phyloP scores from a whole-genome alignment of 2,888 invertebrate species.

The Helleia helle region DNA sequence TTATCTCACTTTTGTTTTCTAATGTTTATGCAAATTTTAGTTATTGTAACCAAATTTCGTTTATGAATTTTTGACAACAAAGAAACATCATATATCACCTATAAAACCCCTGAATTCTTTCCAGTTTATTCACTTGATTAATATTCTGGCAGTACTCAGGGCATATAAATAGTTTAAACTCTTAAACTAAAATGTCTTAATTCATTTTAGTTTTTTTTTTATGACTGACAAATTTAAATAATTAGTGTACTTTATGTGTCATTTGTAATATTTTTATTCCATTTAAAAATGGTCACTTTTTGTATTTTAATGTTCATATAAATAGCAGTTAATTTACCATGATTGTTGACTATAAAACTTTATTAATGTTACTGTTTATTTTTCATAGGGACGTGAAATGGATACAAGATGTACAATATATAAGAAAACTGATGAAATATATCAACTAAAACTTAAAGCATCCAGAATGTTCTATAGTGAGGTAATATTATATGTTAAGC shows the following conservation, averaged over 20 bases:
- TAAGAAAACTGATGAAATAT: constrained; percentile 98
- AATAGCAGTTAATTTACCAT: too few species aligned
- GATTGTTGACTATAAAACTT: too few species aligned
- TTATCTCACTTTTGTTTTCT: too few species aligned
- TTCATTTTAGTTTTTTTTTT: constrained; percentile 32
- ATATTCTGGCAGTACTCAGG: constrained; percentile 26
- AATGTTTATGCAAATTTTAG: too few species aligned
- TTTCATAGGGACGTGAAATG: constrained; percentile 85
- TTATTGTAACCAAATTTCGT: too few species aligned
- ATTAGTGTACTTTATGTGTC: too few species aligned
- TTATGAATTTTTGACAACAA: too few species aligned
- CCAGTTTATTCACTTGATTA: constrained; percentile 20
- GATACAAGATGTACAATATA: constrained; percentile 97
- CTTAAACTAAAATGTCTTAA: constrained; percentile 30
- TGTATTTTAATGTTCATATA: too few species aligned
- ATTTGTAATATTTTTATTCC: too few species aligned
- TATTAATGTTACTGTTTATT: constrained; percentile 19
- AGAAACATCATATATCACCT: constrained; percentile 48
- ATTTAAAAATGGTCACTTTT: too few species aligned
- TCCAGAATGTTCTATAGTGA: constrained; percentile 93
- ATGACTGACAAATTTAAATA: constrained; percentile 32
- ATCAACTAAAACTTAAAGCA: constrained; percentile 97
- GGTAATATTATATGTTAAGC: constrained; percentile 41
- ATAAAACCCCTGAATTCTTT: constrained; percentile 31
- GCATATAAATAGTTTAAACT: constrained; percentile 30